Evolutionary conservation across 2,113 vertebrate species (phyloP), one percentile per base, ranked within the genome.

Genomic region (Tragelaphus buxtoni): DNA sequence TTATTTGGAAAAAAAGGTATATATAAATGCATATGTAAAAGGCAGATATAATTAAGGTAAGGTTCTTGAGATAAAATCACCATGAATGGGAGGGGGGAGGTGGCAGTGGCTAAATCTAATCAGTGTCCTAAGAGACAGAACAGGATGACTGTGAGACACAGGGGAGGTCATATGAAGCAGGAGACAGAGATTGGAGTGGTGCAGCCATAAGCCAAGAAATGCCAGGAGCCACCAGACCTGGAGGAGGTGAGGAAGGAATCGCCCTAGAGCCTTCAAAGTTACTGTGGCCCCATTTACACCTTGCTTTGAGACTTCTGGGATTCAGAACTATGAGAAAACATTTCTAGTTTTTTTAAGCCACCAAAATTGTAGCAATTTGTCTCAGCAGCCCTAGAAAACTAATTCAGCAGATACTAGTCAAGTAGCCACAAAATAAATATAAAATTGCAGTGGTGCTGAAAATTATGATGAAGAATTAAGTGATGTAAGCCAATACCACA

Each of bases 351-450:
- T 87, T 94, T 77, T 47, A 79, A 94, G 61, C 20, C 65, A 86
- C 81, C 69, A 14, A 51, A 24, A 91, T 30, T 77, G 8, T 79
- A 30, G 5, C 53, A 60, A 55, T 80, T 60, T 95, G 65, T 79
- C 77, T 56, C 28, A 30, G 42, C 16, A 79, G 26, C 20, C n/a
- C 77, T 60, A 72, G 83, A 79, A 97, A 88, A 88, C 17, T 84
- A 90, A 84, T 77, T 60, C 3, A 94, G 28, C 69, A 85, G 39
- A 85, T 3, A 30, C 14, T 60, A 74, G 55, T 74, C 90, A 80
- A 56, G 63, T 63, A 90, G 90, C 17, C 49, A 51, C 47, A 88
- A 63, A 95, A 93, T 63, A 90, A 97, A 77, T 35, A 22, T 91
- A 47, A 93, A 88, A 93, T 61, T 85, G 22, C 55, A 93, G 81